Evolutionary conservation across 2,113 vertebrate species (phyloP).

Genomic region (Ardeotis arabs): DNA sequence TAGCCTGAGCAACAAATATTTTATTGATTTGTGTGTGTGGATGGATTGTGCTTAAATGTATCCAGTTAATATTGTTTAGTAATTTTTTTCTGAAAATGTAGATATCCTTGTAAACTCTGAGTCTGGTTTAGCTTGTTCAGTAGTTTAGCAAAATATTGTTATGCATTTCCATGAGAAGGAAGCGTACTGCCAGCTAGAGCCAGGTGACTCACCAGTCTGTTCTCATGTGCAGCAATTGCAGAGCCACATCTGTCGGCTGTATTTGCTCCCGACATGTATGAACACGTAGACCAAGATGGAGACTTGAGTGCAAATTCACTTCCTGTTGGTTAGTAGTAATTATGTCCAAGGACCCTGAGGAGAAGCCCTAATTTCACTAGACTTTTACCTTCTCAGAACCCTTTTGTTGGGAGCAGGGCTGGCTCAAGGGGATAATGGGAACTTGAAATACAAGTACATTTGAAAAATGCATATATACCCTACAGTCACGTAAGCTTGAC

Average conservation of each 20-base stretch:
- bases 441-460: conserved; percentile 2
- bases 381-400: not conserved
- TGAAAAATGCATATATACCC: not conserved
- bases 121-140: not conserved
- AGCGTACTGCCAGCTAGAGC: not conserved
- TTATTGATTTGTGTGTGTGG: not conserved
- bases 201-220: not conserved
- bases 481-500: not conserved
- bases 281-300: not conserved
- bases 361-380: not conserved
- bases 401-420: not conserved
- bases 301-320: not conserved
- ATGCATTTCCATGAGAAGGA: not conserved
- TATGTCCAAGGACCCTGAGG: not conserved
- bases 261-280: not conserved
- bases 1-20: not conserved
- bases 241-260: not conserved
- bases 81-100: not conserved
- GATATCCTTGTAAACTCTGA: not conserved
- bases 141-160: not conserved
- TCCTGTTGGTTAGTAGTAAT: not conserved
- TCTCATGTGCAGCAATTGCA: not conserved
- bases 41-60: not conserved
- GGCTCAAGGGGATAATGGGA: not conserved
- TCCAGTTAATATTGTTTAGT: not conserved